phyloP scores from a whole-genome alignment of 1,140 invertebrate genomes.

The Arion vulgaris region DNA sequence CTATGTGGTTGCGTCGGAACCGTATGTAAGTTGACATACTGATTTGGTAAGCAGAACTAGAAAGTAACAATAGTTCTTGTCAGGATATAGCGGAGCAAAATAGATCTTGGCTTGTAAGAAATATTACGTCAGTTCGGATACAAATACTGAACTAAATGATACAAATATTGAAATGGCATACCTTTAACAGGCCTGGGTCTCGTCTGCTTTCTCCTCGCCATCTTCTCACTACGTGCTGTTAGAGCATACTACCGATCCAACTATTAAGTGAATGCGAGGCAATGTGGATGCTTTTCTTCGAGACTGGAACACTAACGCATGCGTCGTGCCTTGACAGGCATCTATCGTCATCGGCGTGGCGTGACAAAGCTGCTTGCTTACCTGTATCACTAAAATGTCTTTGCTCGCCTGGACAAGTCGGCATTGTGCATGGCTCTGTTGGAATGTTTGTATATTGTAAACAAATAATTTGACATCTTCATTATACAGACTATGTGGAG shows the following conservation, averaged over 20 bases:
- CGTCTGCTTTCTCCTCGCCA: neutral
- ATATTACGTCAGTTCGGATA: too few relatives aligned
- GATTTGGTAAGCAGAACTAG: too few relatives aligned
- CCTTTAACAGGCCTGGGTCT: conserved; percentile 3
- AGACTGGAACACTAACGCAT: neutral
- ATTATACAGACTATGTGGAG: too few relatives aligned
- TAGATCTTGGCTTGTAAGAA: too few relatives aligned
- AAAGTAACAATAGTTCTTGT: too few relatives aligned
- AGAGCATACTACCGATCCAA: neutral
- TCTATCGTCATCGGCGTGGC: neutral
- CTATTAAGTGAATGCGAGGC: neutral
- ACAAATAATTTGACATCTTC: too few relatives aligned
- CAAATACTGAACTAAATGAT: too few relatives aligned
- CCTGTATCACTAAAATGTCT: neutral
- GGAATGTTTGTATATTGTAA: too few relatives aligned
- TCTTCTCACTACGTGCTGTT: neutral
- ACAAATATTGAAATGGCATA: neutral
- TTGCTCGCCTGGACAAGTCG: neutral
- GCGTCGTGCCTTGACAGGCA: neutral
- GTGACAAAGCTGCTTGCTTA: conserved; percentile 1
- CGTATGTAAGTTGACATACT: too few relatives aligned
- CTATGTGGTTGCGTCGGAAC: too few relatives aligned
- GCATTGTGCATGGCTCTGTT: neutral
- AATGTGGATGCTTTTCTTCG: neutral
- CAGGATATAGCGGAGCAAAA: too few relatives aligned